Conservation (phyloP, 2,113 vertebrate species). For the Otis tarda region DNA sequence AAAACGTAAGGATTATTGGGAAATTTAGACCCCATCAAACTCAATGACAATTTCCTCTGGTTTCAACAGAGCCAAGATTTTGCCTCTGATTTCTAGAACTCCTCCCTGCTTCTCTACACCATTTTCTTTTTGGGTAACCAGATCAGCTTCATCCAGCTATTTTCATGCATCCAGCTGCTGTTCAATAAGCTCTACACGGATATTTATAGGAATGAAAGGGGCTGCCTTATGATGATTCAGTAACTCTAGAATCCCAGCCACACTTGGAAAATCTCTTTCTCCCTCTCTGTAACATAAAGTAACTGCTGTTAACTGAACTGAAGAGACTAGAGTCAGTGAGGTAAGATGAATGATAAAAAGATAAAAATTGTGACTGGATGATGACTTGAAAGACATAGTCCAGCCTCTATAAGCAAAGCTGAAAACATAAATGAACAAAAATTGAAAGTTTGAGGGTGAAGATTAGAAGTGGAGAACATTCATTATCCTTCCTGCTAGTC, state of each 20-base stretch:
- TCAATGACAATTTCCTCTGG: not conserved
- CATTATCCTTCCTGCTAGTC: not conserved
- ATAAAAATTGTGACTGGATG: not conserved
- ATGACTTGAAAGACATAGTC: not conserved
- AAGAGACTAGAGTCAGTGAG: not conserved
- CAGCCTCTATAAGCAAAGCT: not conserved
- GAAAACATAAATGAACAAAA: not conserved
- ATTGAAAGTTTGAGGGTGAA: not conserved
- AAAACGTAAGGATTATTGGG: not conserved
- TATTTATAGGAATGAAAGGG: not conserved
- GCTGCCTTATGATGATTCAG: not conserved
- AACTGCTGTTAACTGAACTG: not conserved
- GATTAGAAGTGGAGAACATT: rapidly evolving
- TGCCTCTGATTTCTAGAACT: not conserved
- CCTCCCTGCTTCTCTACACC: not conserved
- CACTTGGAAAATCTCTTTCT: not conserved
- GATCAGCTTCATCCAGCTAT: not conserved
- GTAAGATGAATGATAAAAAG: not conserved
- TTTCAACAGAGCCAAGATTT: not conserved
- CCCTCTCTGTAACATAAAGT: not conserved
- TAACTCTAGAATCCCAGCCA: not conserved
- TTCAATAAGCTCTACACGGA: not conserved
- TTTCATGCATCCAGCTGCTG: not conserved
- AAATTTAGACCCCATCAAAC: not conserved
- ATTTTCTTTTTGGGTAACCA: not conserved